Evolutionary conservation across 2,113 vertebrate species (phyloP).

Genomic region (Apeltes quadracus): DNA sequence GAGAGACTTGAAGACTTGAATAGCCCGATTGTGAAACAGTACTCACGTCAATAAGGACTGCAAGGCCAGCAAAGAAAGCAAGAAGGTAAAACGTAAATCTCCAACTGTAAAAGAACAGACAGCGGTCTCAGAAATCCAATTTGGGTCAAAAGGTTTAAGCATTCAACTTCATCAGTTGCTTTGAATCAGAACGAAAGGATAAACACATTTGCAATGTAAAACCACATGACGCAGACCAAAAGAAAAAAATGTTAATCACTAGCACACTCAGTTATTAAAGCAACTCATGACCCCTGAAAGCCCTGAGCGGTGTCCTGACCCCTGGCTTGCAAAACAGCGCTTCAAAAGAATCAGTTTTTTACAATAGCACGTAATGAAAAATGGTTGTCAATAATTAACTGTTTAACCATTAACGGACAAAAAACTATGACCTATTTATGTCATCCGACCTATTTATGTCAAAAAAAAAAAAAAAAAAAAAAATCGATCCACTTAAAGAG

Average conservation of each 20-base stretch:
- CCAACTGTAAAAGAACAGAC: constrained; percentile 89
- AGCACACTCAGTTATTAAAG: background rate
- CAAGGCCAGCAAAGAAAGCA: constrained; percentile 95
- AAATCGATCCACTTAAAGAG: background rate
- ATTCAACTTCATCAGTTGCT: background rate
- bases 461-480: no score
- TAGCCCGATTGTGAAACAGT: constrained; percentile 1
- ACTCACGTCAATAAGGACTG: constrained; percentile 91
- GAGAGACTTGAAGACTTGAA: background rate
- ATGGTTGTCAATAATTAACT: background rate
- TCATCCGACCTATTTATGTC: no score
- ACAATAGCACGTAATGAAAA: background rate
- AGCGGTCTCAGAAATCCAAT: constrained; percentile 46
- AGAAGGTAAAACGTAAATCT: constrained; percentile 97
- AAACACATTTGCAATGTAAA: background rate
- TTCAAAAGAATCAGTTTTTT: background rate
- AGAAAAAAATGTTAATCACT: background rate
- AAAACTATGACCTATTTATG: background rate
- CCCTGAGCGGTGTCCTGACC: background rate
- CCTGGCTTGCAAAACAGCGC: background rate
- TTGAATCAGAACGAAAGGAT: background rate
- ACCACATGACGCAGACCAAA: background rate
- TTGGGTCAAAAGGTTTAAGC: background rate
- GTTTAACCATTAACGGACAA: background rate
- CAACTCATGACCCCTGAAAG: background rate